Conservation (phyloP, 2,797 vertebrate species). For the Sus cebifrons region DNA sequence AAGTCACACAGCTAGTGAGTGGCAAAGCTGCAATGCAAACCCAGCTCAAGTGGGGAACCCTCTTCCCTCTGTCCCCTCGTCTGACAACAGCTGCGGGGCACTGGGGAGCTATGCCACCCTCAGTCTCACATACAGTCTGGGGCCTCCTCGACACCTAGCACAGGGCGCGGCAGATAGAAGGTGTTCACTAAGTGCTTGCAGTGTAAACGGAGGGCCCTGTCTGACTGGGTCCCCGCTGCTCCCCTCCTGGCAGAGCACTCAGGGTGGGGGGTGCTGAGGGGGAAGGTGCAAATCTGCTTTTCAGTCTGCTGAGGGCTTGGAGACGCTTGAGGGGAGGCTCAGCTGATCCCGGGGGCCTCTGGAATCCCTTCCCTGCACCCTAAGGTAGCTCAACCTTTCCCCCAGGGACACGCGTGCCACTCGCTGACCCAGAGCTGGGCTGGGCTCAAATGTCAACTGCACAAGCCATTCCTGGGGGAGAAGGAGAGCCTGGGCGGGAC, state of each 20-base stretch:
- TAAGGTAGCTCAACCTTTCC: constrained; percentile 56
- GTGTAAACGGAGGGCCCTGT: not conserved
- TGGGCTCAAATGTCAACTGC: constrained; percentile 34
- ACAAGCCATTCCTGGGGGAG: constrained; percentile 53
- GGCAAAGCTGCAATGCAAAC: not conserved
- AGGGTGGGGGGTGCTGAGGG: not conserved
- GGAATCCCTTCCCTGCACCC: not conserved
- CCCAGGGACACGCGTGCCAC: not conserved
- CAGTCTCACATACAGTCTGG: not conserved
- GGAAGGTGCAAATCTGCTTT: not conserved
- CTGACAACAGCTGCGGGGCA: not conserved
- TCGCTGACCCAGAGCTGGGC: constrained; percentile 5
- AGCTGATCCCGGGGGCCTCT: not conserved
- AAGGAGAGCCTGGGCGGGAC: not conserved
- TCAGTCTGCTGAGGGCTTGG: not conserved
- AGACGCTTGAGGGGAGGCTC: not conserved
- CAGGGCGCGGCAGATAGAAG: not conserved
- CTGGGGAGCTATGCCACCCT: not conserved
- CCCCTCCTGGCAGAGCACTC: not conserved
- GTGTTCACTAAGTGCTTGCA: not conserved
- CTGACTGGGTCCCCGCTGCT: not conserved
- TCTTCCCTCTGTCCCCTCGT: not conserved
- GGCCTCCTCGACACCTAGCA: not conserved
- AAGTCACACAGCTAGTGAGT: not conserved
- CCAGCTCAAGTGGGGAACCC: not conserved